phyloP scores from a whole-genome alignment of 2,113 vertebrate genomes.

The Nothoprocta perdicaria region DNA sequence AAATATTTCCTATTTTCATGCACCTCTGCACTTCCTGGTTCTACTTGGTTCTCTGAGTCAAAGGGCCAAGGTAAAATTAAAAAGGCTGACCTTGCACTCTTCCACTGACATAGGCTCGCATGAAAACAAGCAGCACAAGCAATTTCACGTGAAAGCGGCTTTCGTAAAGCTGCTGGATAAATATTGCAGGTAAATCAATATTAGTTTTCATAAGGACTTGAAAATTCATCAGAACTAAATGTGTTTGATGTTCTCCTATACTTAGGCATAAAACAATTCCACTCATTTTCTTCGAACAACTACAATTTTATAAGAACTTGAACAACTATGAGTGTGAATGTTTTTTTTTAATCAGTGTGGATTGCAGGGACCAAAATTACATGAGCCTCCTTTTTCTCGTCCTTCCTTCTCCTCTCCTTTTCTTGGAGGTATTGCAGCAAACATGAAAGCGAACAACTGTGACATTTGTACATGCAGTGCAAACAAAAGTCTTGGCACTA shows the following conservation, averaged over 20 bases:
- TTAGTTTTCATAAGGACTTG: neutral
- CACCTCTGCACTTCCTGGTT: conserved; percentile 10
- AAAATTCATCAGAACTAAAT: neutral
- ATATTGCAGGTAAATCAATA: neutral
- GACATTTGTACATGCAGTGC: neutral
- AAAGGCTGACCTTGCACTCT: conserved; percentile 13
- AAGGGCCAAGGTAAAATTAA: conserved; percentile 31
- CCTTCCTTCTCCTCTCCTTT: neutral
- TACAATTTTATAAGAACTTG: neutral
- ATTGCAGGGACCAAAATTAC: neutral
- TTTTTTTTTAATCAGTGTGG: neutral
- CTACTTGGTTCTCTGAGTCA: conserved; percentile 2
- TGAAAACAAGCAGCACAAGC: neutral
- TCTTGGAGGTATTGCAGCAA: neutral
- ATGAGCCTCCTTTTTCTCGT: neutral
- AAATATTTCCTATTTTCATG: conserved; percentile 52
- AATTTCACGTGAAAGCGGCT: neutral
- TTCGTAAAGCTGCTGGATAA: neutral
- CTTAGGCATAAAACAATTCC: neutral
- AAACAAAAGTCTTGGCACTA: conserved; percentile 44
- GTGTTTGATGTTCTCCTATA: neutral
- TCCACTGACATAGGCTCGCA: neutral
- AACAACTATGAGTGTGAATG: neutral
- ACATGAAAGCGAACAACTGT: conserved; percentile 22
- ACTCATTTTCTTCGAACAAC: neutral